Percentiles rank a stretch among this genome's conserved stretches.
Evolutionary conservation across 2,113 vertebrate genomes (phyloP).

Genomic region (Mirounga angustirostris): DNA sequence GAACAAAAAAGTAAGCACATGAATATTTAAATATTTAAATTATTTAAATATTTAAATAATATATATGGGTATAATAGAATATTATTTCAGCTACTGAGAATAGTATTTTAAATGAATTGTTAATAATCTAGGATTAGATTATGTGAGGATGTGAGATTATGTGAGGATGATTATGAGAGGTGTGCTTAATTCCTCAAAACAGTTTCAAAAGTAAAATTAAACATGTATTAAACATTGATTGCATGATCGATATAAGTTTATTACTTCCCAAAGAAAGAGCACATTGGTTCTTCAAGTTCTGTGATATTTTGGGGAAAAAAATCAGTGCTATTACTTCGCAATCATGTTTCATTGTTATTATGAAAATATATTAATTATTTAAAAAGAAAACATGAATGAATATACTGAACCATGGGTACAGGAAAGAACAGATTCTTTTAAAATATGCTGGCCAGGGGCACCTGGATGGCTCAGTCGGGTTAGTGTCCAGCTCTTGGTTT

Average conservation of each 20-base stretch:
- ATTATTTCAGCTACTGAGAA: slow-evolving; percentile 8
- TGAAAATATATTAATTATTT: slow-evolving; percentile 35
- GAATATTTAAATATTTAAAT: not conserved
- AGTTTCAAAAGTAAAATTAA: not conserved
- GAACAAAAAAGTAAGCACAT: not conserved
- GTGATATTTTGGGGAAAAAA: not conserved
- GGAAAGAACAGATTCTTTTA: not conserved
- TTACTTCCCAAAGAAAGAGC: not conserved
- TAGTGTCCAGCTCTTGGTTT: not conserved
- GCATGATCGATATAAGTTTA: not conserved
- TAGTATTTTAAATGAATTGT: not conserved
- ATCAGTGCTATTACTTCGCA: not conserved
- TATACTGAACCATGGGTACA: not conserved
- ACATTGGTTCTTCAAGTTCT: not conserved
- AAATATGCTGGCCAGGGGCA: not conserved
- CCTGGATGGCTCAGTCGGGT: not conserved
- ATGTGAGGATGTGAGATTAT: too few species aligned
- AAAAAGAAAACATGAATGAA: not conserved
- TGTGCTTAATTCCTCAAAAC: not conserved
- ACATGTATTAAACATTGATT: not conserved
- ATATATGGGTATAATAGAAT: not conserved
- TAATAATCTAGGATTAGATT: not conserved
- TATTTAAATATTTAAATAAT: not conserved
- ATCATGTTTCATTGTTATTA: not conserved
- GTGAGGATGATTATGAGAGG: not conserved